Evolutionary conservation across 2,888 invertebrate species (phyloP).

Genomic region (Encarsia formosa): DNA sequence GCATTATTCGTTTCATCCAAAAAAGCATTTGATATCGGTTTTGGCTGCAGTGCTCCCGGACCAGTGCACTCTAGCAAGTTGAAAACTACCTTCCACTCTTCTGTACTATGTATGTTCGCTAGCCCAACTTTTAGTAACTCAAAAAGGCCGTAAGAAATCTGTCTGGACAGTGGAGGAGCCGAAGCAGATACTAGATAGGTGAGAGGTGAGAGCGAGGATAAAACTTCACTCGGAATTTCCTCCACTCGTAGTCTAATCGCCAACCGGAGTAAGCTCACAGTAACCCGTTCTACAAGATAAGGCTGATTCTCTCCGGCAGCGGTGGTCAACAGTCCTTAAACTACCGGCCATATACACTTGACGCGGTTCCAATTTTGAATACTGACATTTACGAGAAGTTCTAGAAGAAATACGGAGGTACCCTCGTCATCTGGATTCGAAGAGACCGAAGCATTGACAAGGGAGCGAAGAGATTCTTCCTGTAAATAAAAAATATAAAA

Average conservation of each 20-base stretch:
- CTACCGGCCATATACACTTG: slow-evolving; percentile 74
- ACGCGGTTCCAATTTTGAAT: slow-evolving; percentile 94
- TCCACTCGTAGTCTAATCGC: slow-evolving; percentile 90
- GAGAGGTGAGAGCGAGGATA: slow-evolving; percentile 75
- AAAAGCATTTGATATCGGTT: slow-evolving; percentile 40
- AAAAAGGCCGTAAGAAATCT: slow-evolving; percentile 90
- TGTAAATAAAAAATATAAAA: slow-evolving; percentile 26
- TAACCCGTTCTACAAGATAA: slow-evolving; percentile 73
- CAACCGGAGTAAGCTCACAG: slow-evolving; percentile 83
- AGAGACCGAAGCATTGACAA: slow-evolving; percentile 71
- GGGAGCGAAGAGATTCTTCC: slow-evolving; percentile 55
- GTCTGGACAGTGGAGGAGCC: slow-evolving; percentile 68
- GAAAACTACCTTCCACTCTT: slow-evolving; percentile 95
- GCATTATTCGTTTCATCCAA: slow-evolving; percentile 9
- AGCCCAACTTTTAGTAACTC: slow-evolving; percentile 91
- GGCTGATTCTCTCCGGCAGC: slow-evolving; percentile 67
- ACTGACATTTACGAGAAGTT: slow-evolving; percentile 85
- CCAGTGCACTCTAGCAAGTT: slow-evolving; percentile 90
- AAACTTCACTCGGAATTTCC: slow-evolving; percentile 79
- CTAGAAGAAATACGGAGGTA: slow-evolving; percentile 87
- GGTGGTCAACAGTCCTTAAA: slow-evolving; percentile 70
- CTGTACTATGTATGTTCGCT: slow-evolving; percentile 89
- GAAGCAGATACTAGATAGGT: slow-evolving; percentile 64
- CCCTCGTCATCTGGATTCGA: slow-evolving; percentile 79
- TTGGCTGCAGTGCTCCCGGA: slow-evolving; percentile 73